A percentile compares a stretch with the other conserved stretches of the same genome.
Conservation (phyloP, 2,888 invertebrate species). For the Xanthorhoe spadicearia region DNA sequence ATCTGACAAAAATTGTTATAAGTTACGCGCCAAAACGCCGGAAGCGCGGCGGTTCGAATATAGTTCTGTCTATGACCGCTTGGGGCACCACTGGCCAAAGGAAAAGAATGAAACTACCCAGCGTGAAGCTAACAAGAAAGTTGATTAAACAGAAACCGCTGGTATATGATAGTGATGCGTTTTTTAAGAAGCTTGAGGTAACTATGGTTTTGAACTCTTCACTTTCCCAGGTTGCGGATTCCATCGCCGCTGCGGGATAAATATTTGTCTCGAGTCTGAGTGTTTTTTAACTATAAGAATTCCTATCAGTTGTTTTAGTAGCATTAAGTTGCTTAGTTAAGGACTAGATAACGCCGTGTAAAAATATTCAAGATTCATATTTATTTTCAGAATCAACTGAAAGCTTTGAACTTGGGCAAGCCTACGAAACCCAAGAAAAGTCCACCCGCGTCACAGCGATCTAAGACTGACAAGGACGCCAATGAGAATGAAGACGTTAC, state of each 20-base stretch:
- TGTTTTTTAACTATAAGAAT: too few relatives aligned
- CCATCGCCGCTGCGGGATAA: too few relatives aligned
- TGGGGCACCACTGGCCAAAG: slow-evolving; percentile 65
- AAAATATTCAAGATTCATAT: background rate
- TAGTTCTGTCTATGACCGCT: slow-evolving; percentile 68
- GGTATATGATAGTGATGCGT: slow-evolving; percentile 65
- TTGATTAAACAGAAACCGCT: slow-evolving; percentile 54
- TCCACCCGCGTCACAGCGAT: slow-evolving; percentile 66
- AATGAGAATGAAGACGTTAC: slow-evolving; percentile 59
- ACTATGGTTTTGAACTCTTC: background rate
- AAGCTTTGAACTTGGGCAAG: slow-evolving; percentile 73
- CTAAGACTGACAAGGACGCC: slow-evolving; percentile 66
- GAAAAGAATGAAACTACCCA: slow-evolving; percentile 70
- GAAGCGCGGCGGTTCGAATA: slow-evolving; percentile 68
- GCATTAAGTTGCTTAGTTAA: too few relatives aligned
- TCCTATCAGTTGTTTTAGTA: too few relatives aligned
- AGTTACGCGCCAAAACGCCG: slow-evolving; percentile 67
- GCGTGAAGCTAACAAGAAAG: slow-evolving; percentile 59
- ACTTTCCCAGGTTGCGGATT: too few relatives aligned
- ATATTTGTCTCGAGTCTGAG: too few relatives aligned
- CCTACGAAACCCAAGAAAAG: slow-evolving; percentile 60
- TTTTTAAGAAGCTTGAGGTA: slow-evolving; percentile 80
- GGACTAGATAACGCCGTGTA: too few relatives aligned
- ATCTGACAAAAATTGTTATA: slow-evolving; percentile 70
- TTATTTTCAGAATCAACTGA: slow-evolving; percentile 56